These are phyloP conservation scores for Entomyzon cyanotis DNA, from an alignment of 2,113 vertebrate species.

Conservation along the genomic window DNA sequence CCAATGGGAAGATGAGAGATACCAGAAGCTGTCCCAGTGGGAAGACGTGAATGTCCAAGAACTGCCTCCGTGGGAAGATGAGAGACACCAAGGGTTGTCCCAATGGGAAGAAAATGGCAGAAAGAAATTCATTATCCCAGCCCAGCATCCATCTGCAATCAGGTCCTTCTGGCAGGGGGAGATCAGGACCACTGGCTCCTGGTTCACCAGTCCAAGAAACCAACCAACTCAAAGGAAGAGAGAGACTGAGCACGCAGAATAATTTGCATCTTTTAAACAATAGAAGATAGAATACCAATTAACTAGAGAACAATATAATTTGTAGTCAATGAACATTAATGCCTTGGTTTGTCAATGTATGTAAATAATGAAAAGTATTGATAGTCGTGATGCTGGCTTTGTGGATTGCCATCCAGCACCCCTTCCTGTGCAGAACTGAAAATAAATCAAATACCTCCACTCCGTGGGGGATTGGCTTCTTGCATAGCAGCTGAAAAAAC, in stretches of 20 bases:
- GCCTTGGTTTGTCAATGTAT: background rate
- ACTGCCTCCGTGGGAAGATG: background rate
- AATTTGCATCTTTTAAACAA: background rate
- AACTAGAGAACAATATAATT: background rate
- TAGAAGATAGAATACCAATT: background rate
- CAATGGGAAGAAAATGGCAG: background rate
- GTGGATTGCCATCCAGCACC: background rate
- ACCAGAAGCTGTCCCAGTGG: background rate
- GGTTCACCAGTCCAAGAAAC: background rate
- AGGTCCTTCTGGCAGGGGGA: background rate
- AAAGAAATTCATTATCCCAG: background rate
- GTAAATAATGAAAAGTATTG: background rate
- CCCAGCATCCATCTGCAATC: background rate
- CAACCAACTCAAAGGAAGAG: rapidly evolving
- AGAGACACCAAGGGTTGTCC: background rate
- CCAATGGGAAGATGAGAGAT: background rate
- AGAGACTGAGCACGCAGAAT: background rate
- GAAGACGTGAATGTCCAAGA: background rate
- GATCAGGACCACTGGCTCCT: background rate
- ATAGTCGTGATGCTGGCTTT: background rate
- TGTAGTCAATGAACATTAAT: background rate
- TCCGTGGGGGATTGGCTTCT: background rate
- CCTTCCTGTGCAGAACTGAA: background rate
- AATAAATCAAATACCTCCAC: background rate
- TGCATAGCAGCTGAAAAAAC: background rate